Conservation (phyloP, 2,888 invertebrate species). For the Caenorhabditis panamensis region DNA sequence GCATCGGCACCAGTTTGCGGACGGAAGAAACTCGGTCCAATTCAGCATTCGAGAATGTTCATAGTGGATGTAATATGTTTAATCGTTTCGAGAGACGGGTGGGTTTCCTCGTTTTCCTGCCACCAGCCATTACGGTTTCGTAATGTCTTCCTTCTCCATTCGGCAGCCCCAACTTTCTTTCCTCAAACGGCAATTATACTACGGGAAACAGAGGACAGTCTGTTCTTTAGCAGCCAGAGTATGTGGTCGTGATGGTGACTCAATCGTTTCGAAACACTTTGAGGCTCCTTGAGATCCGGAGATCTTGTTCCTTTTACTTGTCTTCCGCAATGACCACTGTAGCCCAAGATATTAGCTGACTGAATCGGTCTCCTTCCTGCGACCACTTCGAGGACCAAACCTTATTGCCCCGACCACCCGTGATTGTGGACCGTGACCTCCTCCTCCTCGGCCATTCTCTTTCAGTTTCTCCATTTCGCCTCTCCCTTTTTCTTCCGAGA, state of each 20-base stretch:
- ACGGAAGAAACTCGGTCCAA: slow-evolving; percentile 17
- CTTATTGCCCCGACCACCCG: slow-evolving; percentile 1
- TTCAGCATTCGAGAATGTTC: slow-evolving; percentile 9
- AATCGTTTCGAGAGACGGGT: background rate
- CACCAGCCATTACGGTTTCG: slow-evolving; percentile 27
- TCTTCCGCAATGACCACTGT: no score
- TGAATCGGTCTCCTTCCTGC: no score
- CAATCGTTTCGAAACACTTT: background rate
- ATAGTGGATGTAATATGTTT: background rate
- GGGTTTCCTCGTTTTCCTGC: background rate
- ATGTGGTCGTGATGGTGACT: background rate
- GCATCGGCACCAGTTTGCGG: background rate
- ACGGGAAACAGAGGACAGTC: background rate
- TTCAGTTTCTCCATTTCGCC: slow-evolving; percentile 5
- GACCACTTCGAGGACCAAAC: no score
- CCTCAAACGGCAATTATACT: no score
- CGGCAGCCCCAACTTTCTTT: no score
- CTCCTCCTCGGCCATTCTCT: background rate
- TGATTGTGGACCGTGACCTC: slow-evolving; percentile 42
- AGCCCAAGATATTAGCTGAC: no score
- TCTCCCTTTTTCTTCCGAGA: slow-evolving; percentile 16
- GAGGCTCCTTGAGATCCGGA: no score
- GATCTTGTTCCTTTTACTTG: no score
- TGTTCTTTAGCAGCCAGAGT: background rate
- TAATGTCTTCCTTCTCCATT: slow-evolving; percentile 2